Evolutionary conservation across 2,113 vertebrate genomes (phyloP).

Genomic region (Dicrurus megarhynchus): DNA sequence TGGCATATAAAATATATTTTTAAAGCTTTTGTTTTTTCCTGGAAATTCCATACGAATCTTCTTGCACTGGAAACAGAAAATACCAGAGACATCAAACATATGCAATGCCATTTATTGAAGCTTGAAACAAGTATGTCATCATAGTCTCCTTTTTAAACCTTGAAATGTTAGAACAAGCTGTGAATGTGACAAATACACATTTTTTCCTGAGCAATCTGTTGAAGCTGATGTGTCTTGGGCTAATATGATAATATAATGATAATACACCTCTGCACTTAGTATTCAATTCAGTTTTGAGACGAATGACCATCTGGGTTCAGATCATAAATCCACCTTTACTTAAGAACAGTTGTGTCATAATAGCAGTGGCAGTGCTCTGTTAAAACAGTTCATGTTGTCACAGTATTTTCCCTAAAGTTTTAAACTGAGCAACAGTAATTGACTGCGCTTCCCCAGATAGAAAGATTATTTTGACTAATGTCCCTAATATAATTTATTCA

Average conservation of each 20-base stretch:
- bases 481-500: neutral
- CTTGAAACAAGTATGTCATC: conserved; percentile 12
- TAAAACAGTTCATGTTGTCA: neutral
- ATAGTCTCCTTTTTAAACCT: conserved; percentile 17
- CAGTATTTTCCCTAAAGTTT: conserved; percentile 1
- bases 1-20: neutral
- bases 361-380: neutral
- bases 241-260: neutral
- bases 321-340: neutral
- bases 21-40: neutral
- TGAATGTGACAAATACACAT: neutral
- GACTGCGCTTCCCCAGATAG: neutral
- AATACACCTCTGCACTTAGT: neutral
- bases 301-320: neutral
- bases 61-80: neutral
- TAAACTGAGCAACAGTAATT: neutral
- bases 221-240: neutral
- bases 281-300: neutral
- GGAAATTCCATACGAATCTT: neutral
- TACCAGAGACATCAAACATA: neutral
- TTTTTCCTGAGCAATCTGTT: conserved; percentile 12
- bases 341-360: neutral
- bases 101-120: conserved; percentile 56
- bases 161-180: neutral
- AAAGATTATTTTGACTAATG: neutral